These are phyloP conservation scores for Chaenodraco wilsoni DNA, from an alignment of 2,797 vertebrate genomes.

Conservation along the genomic window DNA sequence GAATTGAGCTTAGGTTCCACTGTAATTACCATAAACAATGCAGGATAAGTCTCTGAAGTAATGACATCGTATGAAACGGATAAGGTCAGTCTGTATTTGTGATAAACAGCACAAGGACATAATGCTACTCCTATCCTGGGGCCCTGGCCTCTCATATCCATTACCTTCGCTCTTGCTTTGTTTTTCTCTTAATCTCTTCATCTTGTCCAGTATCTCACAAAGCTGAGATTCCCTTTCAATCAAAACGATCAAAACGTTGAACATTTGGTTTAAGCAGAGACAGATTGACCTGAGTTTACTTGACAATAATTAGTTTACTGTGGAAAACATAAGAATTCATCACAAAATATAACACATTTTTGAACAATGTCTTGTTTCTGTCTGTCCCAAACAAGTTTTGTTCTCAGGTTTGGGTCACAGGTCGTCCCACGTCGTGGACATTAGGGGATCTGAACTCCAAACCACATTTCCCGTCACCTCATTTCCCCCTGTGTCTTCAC, in stretches of 20 bases:
- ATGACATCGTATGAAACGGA: background rate
- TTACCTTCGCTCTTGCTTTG: background rate
- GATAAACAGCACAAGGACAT: background rate
- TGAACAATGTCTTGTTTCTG: background rate
- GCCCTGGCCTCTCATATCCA: background rate
- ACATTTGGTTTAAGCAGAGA: background rate
- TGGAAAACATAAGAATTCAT: conserved; percentile 5
- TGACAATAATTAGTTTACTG: background rate
- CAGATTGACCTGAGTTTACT: background rate
- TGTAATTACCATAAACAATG: background rate
- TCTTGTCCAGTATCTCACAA: background rate
- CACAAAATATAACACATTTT: background rate
- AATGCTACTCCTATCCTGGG: background rate
- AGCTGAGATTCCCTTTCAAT: background rate
- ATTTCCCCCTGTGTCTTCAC: background rate
- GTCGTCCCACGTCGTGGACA: background rate
- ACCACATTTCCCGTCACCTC: conserved; percentile 17
- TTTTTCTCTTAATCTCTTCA: background rate
- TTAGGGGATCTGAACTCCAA: conserved; percentile 18
- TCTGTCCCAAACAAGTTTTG: background rate
- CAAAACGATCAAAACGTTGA: background rate
- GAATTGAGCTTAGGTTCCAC: background rate
- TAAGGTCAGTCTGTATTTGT: background rate
- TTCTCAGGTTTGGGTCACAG: background rate
- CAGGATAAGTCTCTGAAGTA: background rate